A percentile compares a stretch with the other conserved stretches of the same genome.
Evolutionary conservation across 2,797 vertebrate species (phyloP).

Genomic region (Pseudochromis fuscus): DNA sequence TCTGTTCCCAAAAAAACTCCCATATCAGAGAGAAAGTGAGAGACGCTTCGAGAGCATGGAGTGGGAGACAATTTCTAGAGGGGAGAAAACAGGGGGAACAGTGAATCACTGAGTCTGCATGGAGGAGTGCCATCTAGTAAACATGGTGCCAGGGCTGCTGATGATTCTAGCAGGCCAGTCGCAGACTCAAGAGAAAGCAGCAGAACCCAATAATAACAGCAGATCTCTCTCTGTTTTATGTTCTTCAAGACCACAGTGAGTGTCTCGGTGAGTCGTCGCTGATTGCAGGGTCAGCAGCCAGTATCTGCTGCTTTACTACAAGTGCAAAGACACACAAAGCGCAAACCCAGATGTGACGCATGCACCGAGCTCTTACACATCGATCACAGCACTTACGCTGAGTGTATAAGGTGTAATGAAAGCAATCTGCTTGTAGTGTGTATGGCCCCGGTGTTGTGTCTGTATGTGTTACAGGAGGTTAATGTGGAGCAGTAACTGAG

Average conservation of each 20-base stretch:
- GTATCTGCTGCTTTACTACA: conserved; percentile 20
- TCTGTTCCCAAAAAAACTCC: conserved; percentile 70
- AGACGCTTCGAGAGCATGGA: conserved; percentile 23
- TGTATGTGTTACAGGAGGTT: conserved; percentile 62
- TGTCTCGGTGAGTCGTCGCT: conserved; percentile 27
- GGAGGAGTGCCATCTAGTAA: conserved; percentile 74
- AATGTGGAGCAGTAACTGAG: conserved; percentile 66
- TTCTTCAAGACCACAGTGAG: conserved; percentile 50
- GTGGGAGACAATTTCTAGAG: conserved; percentile 47
- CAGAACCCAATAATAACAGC: conserved; percentile 60
- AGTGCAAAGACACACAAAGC: conserved; percentile 22
- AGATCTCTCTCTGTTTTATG: conserved; percentile 44
- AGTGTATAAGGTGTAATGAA: conserved; percentile 44
- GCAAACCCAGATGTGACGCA: conserved; percentile 20
- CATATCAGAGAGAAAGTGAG: conserved; percentile 62
- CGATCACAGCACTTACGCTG: conserved; percentile 21
- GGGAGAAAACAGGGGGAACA: conserved; percentile 30
- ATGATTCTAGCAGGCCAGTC: conserved; percentile 68
- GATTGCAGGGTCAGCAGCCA: conserved; percentile 41
- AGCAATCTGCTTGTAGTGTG: conserved; percentile 56
- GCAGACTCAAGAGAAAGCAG: conserved; percentile 40
- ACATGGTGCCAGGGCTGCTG: conserved; percentile 70
- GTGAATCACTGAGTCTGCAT: conserved; percentile 71
- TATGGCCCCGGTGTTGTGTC: conserved; percentile 60
- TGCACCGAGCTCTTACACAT: conserved; percentile 24